These are phyloP conservation scores for Alcedo atthis DNA, from an alignment of 2,797 vertebrate species.

Conservation along the genomic window DNA sequence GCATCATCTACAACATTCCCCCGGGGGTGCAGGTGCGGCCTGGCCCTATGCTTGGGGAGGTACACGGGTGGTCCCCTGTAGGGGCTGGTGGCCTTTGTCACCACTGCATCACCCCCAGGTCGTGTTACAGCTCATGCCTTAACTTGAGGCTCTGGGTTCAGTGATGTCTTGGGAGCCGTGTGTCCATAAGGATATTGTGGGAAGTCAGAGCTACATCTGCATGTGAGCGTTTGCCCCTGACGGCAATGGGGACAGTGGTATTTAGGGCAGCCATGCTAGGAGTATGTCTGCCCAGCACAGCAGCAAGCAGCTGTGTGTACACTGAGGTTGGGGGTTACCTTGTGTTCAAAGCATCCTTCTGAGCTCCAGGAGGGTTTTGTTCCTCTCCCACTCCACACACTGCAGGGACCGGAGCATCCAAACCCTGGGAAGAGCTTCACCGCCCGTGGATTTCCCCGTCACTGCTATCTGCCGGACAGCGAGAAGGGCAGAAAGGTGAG, in stretches of 20 bases:
- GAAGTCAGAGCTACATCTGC: background rate
- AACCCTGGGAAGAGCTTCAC: slow-evolving; percentile 95
- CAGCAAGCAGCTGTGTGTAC: background rate
- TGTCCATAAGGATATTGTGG: background rate
- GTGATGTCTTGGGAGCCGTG: background rate
- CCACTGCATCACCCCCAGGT: rapidly evolving
- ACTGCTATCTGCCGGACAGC: slow-evolving; percentile 95
- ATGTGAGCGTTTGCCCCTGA: background rate
- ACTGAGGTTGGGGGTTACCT: background rate
- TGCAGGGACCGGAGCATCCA: slow-evolving; percentile 91
- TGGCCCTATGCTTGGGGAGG: background rate
- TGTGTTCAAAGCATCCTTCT: background rate
- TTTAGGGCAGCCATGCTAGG: background rate
- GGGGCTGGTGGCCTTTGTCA: background rate
- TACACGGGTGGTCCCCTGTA: background rate
- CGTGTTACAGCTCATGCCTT: background rate
- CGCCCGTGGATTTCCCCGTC: slow-evolving; percentile 93
- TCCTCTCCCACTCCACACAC: background rate
- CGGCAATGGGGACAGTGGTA: background rate
- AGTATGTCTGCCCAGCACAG: rapidly evolving
- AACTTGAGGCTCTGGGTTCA: rapidly evolving
- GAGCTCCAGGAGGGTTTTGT: background rate
- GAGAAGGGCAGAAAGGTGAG: slow-evolving; percentile 93
- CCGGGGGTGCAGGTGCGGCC: slow-evolving; percentile 92
- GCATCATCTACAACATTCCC: slow-evolving; percentile 97